Base-by-base conservation (phyloP, 1,140 invertebrate genomes). In the Ridgeia piscesae region DNA sequence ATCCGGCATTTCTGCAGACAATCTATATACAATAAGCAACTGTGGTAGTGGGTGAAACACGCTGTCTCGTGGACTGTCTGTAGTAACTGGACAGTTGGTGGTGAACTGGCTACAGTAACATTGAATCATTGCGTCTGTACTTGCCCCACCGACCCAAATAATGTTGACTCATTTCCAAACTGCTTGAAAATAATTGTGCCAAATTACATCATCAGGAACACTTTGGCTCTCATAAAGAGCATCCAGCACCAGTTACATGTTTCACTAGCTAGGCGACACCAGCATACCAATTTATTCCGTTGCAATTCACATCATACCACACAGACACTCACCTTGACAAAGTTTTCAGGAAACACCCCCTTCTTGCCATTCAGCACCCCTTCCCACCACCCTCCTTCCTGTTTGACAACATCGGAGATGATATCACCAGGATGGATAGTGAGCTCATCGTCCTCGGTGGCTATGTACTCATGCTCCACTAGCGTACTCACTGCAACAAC, bases 351-450 rank as follows among this genome's bases (percentile, higher is more conserved):
- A 93, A 96, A 96, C 93, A 96, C 94, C 35, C 96, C 96, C 92
- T 95, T 95, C 93, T 95, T 95, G 11, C 96, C 96, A 92, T 95
- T 96, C 31, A 96, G 94, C 92, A 95, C 94, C 21, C 96, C 96
- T 91, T 96, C 95, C 94, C 95, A 96, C 96, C 96, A 96, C 21
- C 96, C 96, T 89, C 96, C 96, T 91, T 96, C 96, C 34, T 94
- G 93, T 92, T 93, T 98, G 48, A 97, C 97, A 58, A 99, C 95
- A 92, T 99, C 97, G 11, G 97, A 98, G 93, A 99, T 97, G 33
- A 99, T 96, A 94, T 99, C 98, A 48, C 98, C 98, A 95, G 98
- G 98, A 93, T 97, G 97, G 48, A 99, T 96, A 1, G 97, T 97
- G 92, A 99, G 96, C 96, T 99, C 99, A 96, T 99, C 96, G 77